These are phyloP conservation scores for Galemys pyrenaicus DNA, from an alignment of 2,113 vertebrate species.

Conservation along the genomic window DNA sequence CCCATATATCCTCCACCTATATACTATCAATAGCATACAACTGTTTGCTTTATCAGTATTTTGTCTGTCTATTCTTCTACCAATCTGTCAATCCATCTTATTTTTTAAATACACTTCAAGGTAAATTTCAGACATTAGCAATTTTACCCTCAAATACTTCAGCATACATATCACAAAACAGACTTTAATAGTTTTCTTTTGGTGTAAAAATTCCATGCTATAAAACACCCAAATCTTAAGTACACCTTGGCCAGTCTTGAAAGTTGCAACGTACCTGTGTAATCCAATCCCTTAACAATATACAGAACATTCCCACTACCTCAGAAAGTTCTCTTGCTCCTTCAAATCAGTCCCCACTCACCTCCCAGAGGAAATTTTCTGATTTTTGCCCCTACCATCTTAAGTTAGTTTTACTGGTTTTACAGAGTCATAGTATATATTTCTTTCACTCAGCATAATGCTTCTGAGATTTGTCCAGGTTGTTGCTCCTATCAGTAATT, in stretches of 20 bases:
- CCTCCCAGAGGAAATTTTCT: background rate
- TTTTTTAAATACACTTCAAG: background rate
- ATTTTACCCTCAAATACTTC: background rate
- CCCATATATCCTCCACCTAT: background rate
- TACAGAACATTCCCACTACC: background rate
- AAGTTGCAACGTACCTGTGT: background rate
- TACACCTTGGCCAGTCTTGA: background rate
- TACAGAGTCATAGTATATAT: background rate
- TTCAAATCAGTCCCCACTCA: background rate
- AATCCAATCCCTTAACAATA: background rate
- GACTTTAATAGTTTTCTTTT: constrained; percentile 15
- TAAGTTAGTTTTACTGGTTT: background rate
- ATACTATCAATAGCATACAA: background rate
- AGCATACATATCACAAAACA: background rate
- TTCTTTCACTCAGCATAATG: background rate
- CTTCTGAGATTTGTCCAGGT: background rate
- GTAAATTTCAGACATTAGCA: background rate
- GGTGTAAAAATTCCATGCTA: background rate
- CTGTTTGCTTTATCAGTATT: background rate
- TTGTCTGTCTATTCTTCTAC: background rate
- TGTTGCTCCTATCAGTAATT: background rate
- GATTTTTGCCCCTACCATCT: background rate
- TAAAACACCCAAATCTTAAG: background rate
- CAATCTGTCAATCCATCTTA: background rate
- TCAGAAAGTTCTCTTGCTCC: background rate